phyloP scores from a whole-genome alignment of 2,888 invertebrate genomes.

The Tetranychus truncatus region DNA sequence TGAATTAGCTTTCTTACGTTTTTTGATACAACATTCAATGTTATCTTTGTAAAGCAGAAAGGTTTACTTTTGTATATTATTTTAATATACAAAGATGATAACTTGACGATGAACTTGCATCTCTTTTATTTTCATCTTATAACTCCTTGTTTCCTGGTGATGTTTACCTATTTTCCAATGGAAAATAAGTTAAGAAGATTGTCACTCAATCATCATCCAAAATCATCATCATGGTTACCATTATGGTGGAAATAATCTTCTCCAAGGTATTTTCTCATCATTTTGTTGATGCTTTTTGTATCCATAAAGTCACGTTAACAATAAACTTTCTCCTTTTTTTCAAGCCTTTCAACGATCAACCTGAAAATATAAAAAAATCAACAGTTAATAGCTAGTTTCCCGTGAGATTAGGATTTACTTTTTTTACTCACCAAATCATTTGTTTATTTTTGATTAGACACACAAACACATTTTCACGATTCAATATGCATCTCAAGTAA shows the following conservation, averaged over 20 bases:
- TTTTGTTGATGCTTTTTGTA: background rate
- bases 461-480: background rate
- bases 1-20: too few species aligned
- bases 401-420: background rate
- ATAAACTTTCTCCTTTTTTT: background rate
- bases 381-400: background rate
- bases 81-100: too few species aligned
- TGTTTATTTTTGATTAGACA: background rate
- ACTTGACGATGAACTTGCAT: too few species aligned
- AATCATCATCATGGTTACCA: background rate
- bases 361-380: background rate
- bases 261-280: background rate
- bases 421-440: background rate
- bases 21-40: too few species aligned
- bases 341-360: background rate
- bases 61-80: too few species aligned
- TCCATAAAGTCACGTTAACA: background rate
- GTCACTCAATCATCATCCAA: background rate
- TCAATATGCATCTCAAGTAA: too few species aligned
- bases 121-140: background rate
- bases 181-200: background rate
- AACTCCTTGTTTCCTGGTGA: background rate
- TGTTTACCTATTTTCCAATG: background rate
- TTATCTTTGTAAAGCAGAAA: too few species aligned
- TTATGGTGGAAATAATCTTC: background rate